These are phyloP conservation scores for Salminus brasiliensis DNA, from an alignment of 2,113 vertebrate genomes.

Conservation along the genomic window DNA sequence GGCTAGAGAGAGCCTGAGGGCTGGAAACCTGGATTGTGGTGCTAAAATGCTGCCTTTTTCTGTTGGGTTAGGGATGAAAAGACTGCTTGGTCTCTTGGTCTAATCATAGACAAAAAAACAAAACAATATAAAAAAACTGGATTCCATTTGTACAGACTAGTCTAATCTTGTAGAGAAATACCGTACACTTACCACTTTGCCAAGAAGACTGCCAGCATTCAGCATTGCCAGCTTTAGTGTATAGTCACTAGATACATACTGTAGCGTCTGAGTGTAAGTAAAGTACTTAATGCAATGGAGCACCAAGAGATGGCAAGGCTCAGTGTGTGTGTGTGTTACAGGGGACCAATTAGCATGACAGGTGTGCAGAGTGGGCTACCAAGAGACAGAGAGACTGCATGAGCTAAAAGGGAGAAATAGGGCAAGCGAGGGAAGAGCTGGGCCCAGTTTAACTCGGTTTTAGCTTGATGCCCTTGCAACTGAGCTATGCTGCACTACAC, in stretches of 20 bases:
- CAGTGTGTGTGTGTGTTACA: conserved; percentile 18
- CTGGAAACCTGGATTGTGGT: neutral
- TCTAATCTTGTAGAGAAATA: neutral
- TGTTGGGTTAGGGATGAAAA: neutral
- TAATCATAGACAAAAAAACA: neutral
- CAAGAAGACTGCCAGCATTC: neutral
- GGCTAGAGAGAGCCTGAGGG: neutral
- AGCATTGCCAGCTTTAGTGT: too few relatives aligned
- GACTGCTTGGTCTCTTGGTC: neutral
- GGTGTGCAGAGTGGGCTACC: conserved; percentile 15
- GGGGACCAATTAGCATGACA: conserved; percentile 46
- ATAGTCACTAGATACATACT: too few relatives aligned
- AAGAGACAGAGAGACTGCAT: conserved; percentile 29
- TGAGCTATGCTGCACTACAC: neutral
- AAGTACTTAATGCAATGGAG: conserved; percentile 33
- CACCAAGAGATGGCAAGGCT: conserved; percentile 19
- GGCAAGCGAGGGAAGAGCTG: neutral
- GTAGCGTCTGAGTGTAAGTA: conserved; percentile 17
- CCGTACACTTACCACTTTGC: neutral
- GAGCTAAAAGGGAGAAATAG: conserved; percentile 25
- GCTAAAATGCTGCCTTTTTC: neutral
- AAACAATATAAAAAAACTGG: neutral
- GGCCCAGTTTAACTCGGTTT: neutral
- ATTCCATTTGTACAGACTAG: neutral
- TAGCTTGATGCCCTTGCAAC: neutral